Base-by-base conservation (phyloP, 2,113 vertebrate species). In the Amia ocellicauda region DNA sequence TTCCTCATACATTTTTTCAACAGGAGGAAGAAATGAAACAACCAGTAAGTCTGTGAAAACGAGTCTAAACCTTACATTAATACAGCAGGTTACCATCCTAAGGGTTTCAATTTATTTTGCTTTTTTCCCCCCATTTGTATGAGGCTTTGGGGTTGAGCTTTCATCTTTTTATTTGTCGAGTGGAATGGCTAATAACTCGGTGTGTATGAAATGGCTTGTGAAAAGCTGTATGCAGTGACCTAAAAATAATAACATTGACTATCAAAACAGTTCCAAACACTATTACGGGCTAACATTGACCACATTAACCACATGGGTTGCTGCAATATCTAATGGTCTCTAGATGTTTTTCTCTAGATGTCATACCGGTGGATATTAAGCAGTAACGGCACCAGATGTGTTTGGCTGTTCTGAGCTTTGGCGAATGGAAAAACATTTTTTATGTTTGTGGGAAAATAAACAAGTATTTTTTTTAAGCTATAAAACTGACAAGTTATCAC, bases 21-120 rank as follows among this genome's bases (percentile, higher is more conserved):
- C 88, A 94, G 92, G 93, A 95, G 83, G 93, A 96, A 85, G 92
- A 97, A 80, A 68, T 83, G 80, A 94, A 91, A 82, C 90, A 90
- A 88, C 89, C 87, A 87, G 91, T 93, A 91, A 92, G 88, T 94
- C 82, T 69, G 16, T 66, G 53, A 74, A 54, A 63, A 22, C 31
- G 17, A 41, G 7, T 24, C 24, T 64, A 56, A n/a, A 29, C 43
- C 43, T 8, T 19, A 53, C 36, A 62, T 58, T 65, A 70, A 70
- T 41, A 23, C 52, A 24, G 13, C n/a, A 24, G 20, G 4, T 55
- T 58, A 54, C 17, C 58, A 11, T 5, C 11, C 11, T 11, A 2
- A 36, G 31, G 31, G 11, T 7, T 5, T 36, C 11, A 36, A n/a
- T 36, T 36, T 1, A 5, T 11, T 36, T 36, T 36, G 2, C 11